Evolutionary conservation across 2,797 vertebrate species (phyloP).

Genomic region (Ctenopoma multispine): DNA sequence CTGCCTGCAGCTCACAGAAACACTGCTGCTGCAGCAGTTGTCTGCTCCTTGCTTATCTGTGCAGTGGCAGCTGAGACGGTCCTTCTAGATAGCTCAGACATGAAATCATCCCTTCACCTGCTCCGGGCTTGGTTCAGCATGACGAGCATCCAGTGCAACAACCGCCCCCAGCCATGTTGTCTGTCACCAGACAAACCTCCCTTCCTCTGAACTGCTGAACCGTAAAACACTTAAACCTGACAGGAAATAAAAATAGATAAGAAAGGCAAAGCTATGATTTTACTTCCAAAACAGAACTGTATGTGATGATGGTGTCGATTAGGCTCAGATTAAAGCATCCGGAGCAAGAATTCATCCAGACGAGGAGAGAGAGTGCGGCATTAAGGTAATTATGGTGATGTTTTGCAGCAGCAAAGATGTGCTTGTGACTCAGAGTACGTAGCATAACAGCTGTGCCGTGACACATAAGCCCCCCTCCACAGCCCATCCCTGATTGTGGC

Average conservation of each 20-base stretch:
- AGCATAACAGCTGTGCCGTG: constrained; percentile 71
- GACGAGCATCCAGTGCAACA: constrained; percentile 53
- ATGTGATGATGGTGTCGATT: constrained; percentile 41
- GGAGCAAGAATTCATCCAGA: constrained; percentile 37
- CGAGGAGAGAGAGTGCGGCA: constrained; percentile 37
- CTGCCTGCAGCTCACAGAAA: constrained; percentile 39
- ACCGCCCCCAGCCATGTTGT: constrained; percentile 60
- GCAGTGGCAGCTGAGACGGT: constrained; percentile 69
- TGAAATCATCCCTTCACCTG: constrained; percentile 77
- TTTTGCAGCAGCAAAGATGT: constrained; percentile 59
- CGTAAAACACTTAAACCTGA: constrained; percentile 70
- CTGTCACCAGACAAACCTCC: constrained; percentile 61
- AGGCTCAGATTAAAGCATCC: constrained; percentile 52
- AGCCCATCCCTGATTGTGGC: constrained; percentile 72
- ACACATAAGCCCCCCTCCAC: constrained; percentile 60
- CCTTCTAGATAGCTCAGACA: constrained; percentile 69
- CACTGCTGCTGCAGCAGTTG: constrained; percentile 59
- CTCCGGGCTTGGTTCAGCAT: constrained; percentile 52
- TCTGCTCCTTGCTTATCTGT: constrained; percentile 65
- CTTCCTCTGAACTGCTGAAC: constrained; percentile 63
- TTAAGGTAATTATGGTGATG: constrained; percentile 72
- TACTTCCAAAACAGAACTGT: constrained; percentile 31
- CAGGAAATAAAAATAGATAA: constrained; percentile 67
- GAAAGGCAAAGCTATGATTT: constrained; percentile 51
- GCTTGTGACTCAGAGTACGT: constrained; percentile 58